phyloP scores from a whole-genome alignment of 2,888 invertebrate species.

The Lycaena phlaeas region DNA sequence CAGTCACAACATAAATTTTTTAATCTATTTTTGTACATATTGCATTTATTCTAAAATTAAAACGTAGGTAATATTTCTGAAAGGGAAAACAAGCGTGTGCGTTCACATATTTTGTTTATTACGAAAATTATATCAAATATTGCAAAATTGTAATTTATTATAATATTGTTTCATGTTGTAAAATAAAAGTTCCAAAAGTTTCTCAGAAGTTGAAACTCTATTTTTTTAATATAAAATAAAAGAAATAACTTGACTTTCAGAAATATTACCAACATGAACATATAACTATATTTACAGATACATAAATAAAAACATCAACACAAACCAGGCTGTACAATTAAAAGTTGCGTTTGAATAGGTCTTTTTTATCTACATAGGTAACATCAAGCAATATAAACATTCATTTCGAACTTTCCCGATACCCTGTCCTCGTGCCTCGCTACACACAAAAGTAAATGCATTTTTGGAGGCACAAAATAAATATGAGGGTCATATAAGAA shows the following conservation, averaged over 20 bases:
- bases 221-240: too few species aligned
- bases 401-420: slow-evolving; percentile 25
- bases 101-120: too few species aligned
- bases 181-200: too few species aligned
- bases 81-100: neutral
- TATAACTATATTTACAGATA: neutral
- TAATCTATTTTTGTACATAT: too few species aligned
- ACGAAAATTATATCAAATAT: too few species aligned
- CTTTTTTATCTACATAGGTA: neutral
- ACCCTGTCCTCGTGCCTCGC: slow-evolving; percentile 65
- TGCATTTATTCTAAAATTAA: neutral
- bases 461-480: slow-evolving; percentile 26
- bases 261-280: neutral
- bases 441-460: slow-evolving; percentile 43
- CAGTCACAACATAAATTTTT: too few species aligned
- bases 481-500: slow-evolving; percentile 20
- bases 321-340: neutral
- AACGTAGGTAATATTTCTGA: slow-evolving; percentile 5
- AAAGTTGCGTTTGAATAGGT: neutral
- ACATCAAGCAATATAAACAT: neutral
- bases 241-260: too few species aligned
- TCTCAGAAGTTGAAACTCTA: too few species aligned
- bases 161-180: too few species aligned
- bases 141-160: too few species aligned
- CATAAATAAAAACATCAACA: neutral